Conservation (phyloP, 2,113 vertebrate species). For the Calcarius ornatus region DNA sequence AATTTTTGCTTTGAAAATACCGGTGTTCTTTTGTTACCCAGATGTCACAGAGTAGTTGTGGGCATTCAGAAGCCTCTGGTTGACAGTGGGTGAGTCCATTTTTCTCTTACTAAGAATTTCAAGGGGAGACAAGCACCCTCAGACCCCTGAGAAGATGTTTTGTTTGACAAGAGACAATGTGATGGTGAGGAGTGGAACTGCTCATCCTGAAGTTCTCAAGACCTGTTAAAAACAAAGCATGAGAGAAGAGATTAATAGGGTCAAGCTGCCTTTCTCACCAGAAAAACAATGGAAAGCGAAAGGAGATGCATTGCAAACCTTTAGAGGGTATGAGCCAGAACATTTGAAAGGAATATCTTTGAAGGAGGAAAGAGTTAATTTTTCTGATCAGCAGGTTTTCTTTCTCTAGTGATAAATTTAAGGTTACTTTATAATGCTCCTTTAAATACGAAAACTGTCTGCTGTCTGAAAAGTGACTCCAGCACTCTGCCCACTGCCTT, state of each 20-base stretch:
- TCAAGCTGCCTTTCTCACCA: not conserved
- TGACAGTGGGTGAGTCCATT: not conserved
- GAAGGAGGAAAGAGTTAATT: not conserved
- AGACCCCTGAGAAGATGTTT: not conserved
- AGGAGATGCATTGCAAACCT: not conserved
- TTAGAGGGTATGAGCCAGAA: not conserved
- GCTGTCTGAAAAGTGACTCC: not conserved
- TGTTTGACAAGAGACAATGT: not conserved
- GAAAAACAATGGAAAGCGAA: not conserved
- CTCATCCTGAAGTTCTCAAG: not conserved
- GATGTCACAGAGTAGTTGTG: not conserved
- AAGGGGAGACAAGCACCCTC: not conserved
- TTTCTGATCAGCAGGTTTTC: not conserved
- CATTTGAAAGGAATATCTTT: not conserved
- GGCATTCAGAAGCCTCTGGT: not conserved
- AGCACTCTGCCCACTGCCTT: not conserved
- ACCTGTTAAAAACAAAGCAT: not conserved
- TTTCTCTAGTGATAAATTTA: not conserved
- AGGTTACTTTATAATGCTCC: not conserved
- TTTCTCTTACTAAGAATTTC: not conserved
- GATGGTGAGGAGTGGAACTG: not conserved
- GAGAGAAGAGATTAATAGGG: not conserved
- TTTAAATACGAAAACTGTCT: not conserved
- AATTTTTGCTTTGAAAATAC: not conserved
- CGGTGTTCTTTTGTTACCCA: not conserved